Conservation (phyloP, 1,140 invertebrate species). For the Aphis craccivora region DNA sequence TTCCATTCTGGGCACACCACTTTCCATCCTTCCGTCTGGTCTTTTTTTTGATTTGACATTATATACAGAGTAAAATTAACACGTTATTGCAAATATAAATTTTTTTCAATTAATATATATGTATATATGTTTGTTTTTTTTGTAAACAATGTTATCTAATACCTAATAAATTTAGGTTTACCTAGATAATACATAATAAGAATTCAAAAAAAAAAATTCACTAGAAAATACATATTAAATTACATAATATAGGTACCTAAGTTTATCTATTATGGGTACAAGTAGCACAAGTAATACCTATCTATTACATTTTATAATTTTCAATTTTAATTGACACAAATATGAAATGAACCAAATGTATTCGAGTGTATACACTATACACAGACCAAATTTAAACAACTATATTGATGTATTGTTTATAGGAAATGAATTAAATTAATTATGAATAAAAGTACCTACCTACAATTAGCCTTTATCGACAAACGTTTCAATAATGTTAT, state of each 20-base stretch:
- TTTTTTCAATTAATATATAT: neutral
- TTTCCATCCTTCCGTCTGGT: neutral
- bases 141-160: neutral
- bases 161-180: neutral
- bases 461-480: neutral
- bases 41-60: neutral
- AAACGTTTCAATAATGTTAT: neutral
- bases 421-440: slow-evolving; percentile 11
- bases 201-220: neutral
- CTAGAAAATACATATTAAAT: neutral
- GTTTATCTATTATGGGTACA: neutral
- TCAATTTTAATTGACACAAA: neutral
- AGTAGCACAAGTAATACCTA: neutral
- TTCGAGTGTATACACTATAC: neutral
- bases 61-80: neutral
- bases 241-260: neutral
- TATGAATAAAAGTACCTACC: slow-evolving; percentile 5
- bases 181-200: neutral
- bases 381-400: neutral
- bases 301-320: neutral
- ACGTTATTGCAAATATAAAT: neutral
- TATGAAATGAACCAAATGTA: slow-evolving; percentile 8
- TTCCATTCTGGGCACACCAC: neutral
- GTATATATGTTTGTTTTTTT: neutral
- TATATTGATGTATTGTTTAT: neutral